Evolutionary conservation across 2,888 invertebrate genomes (phyloP), one percentile per base, ranked within the genome.

Genomic region (Camponotus fellah): DNA sequence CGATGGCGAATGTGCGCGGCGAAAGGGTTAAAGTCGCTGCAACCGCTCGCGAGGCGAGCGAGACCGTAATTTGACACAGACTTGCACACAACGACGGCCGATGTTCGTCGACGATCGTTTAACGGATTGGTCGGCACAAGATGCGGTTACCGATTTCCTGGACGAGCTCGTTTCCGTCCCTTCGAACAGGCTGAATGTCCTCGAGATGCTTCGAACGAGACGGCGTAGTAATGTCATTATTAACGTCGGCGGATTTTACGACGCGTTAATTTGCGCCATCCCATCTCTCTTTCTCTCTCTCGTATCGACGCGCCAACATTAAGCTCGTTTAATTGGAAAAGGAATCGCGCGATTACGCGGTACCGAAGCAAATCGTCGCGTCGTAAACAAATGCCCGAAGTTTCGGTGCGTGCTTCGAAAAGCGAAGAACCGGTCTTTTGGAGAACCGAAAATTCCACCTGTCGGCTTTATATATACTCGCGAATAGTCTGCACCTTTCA

Each of bases 161-260:
- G 68, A 49, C 40, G 60, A 58, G 83, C 72, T 80, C 17, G 21
- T 49, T 46, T 40, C 53, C 74, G 74, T 72, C 64, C 26, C 53
- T 10, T 32, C 62, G 53, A 66, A 60, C 34, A 46, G 65, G 26
- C 65, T 46, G 71, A 76, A 74, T 53, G 83, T 65, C 89, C 86
- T 89, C 82, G 74, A 58, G 56, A 71, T 37, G 17, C 64, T 46
- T 43, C 81, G 85, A 79, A 75, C 68, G 64, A 77, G 82, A 62
- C 79, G 76, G 46, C 60, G 37, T 53, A 87, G 82, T 85, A 89
- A 89, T 86, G 88, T 85, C 86, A 86, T 88, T 89, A 89, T 89
- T 89, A 89, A 88, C 79, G 71, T 81, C 79, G 34, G 37, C 32
- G 74, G 46, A 85, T 85, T 89, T 89, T 89, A 89, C 86, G 87